Base-by-base conservation (phyloP, 2,113 vertebrate genomes). In the Limnothrissa miodon region DNA sequence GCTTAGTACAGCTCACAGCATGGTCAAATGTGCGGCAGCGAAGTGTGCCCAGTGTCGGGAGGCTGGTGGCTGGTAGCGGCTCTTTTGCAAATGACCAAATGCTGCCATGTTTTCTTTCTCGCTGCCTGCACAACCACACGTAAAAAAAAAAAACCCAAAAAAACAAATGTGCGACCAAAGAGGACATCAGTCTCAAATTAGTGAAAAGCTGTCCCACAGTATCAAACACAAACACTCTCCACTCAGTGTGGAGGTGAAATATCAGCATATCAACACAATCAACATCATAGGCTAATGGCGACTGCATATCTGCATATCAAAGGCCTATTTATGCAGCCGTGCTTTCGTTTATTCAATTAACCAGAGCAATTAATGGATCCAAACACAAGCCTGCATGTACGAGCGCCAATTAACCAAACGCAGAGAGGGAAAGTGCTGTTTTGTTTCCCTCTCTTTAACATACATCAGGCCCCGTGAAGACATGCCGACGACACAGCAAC, bases 391-490 rank as follows among this genome's bases (percentile, higher is more conserved):
- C 66, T 74, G 66, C 33, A 15, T 74, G 29, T 74, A 74, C 29
- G 29, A 2, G 33, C 33, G 25, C 29, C 66, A 74, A 74, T 74
- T 74, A 74, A 39, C 3, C 66, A 36, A 29, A 74, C 11, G 66
- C 33, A 36, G 33, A 74, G 66, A 17, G 79, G 25, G 78, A 45
- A 23, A 39, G 74, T 78, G 48, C 46, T 53, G 29, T 62, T 85
- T 74, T 82, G 15, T 82, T 42, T 42, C 21, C 10, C 46, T 79
- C 51, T 79, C 23, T 85, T 83, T 59, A 81, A 42, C 80, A 84
- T 42, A 42, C 25, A 78, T 59, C 74, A 83, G 78, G 62, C 81
- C 66, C 59, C 21, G 56, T 11, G 45, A 66, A 45, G 82, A n/a
- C n/a, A n/a, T n/a, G 79, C 56, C 29, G 29, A 82, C 79, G 51